Evolutionary conservation across 37 sponge, comb jelly and placozoan species (phyloP), one percentile per base, ranked within the genome.

Genomic region (Chondrilla cf. caribensis): DNA sequence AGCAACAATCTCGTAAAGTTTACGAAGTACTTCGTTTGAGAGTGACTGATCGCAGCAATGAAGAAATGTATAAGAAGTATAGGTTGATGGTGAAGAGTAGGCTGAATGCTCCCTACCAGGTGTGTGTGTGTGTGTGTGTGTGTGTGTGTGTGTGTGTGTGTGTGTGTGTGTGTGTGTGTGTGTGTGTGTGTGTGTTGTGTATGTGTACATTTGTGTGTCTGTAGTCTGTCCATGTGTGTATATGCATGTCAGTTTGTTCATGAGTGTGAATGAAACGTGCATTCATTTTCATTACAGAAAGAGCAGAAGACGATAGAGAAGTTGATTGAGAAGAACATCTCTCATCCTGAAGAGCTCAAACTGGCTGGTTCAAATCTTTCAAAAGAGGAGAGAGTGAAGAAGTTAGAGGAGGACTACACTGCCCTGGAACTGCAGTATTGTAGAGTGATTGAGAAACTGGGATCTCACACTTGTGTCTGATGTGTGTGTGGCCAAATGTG

Each of bases 11-110:
- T 4, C 81, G 90, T 25, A 71, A 89, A 21, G 93, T 95, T 28
- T 94, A 95, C 47, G 99, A 98, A 80, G 93, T 98, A 3, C 85
- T 98, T 58, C 71, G 99, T n/a, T 84, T 98, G 35, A 79, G 71
- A 32, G 85, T 79, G 38, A 98, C 99, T 15, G 87, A 98, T 60
- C 75, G 81, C 15, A 80, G 88, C 57, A 71, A 96, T 60, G 28
- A 84, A 35, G 87, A 90, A 58, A 81, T 93, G 84, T 96, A 94
- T 90, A 91, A 67, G 73, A 78, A 82, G 9, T 98, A 93, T 81
- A 72, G 96, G 82, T 67, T 95, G 60, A 62, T 72, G 3, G 91
- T 98, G 39, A 98, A 98, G 86, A 87, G 85, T 60, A 86, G 96
- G 62, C 87, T 98, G 54, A 98, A 95, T 70, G 89, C 75, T 36